These are phyloP conservation scores for Aphrophora alni DNA, from an alignment of 2,888 invertebrate genomes.

Conservation along the genomic window DNA sequence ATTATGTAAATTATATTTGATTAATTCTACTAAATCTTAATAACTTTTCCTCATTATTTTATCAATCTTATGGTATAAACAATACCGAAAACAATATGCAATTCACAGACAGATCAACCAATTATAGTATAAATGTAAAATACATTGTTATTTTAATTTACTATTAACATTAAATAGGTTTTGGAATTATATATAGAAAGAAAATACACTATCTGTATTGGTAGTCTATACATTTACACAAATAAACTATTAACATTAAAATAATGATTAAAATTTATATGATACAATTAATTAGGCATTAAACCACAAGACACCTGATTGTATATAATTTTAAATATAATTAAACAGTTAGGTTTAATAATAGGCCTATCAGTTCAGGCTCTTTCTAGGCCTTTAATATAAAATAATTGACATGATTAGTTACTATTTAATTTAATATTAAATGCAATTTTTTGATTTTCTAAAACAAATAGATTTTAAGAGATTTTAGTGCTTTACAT, in stretches of 20 bases:
- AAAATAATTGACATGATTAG: not conserved
- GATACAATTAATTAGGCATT: not conserved
- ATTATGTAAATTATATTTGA: no score
- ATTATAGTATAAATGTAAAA: no score
- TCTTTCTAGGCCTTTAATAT: not conserved
- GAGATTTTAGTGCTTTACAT: not conserved
- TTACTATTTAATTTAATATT: not conserved
- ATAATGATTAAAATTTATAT: not conserved
- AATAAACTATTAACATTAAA: not conserved
- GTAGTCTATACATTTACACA: not conserved
- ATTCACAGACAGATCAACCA: no score
- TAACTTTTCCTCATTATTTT: no score
- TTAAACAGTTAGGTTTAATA: not conserved
- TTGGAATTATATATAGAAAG: no score
- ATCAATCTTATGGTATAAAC: no score
- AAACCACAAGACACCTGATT: not conserved
- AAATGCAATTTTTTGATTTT: not conserved
- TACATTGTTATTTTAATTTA: no score
- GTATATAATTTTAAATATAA: not conserved
- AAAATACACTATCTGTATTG: no score
- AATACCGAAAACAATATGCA: no score
- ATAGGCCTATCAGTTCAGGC: not conserved
- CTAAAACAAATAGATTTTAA: not conserved
- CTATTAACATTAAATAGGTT: no score
- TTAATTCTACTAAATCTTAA: no score